phyloP scores from a whole-genome alignment of 2,113 vertebrate genomes.

The Rhegmatorhina hoffmannsi region DNA sequence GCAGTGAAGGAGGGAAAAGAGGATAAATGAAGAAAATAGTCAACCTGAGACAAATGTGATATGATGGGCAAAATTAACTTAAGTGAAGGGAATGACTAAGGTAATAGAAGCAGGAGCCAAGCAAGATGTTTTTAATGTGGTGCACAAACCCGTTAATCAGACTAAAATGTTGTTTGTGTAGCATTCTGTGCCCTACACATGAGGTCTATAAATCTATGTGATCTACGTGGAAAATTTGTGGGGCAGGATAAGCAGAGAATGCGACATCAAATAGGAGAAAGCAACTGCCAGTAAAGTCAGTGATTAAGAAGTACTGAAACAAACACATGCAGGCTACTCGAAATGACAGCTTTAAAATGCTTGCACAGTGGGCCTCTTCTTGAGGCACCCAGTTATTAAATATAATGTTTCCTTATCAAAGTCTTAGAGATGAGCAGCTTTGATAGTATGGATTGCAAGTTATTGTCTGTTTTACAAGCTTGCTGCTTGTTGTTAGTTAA shows the following conservation, averaged over 20 bases:
- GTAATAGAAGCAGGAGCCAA: slow-evolving; percentile 1
- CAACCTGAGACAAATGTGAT: not conserved
- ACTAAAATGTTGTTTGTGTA: slow-evolving; percentile 8
- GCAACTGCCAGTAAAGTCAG: not conserved
- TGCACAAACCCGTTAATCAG: slow-evolving; percentile 45
- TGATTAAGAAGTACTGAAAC: slow-evolving; percentile 8
- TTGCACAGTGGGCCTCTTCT: not conserved
- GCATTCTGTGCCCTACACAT: not conserved
- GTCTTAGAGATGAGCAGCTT: not conserved
- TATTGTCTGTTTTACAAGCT: not conserved
- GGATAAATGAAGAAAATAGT: slow-evolving; percentile 30
- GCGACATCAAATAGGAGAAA: not conserved
- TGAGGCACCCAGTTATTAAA: not conserved
- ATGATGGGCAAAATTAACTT: slow-evolving; percentile 34
- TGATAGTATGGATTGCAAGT: not conserved
- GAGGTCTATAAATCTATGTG: slow-evolving; percentile 1
- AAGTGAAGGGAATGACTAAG: not conserved
- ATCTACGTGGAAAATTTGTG: slow-evolving; percentile 8
- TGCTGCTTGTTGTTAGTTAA: not conserved
- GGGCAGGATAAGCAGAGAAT: not conserved
- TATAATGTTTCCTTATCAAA: not conserved
- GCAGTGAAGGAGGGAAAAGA: not conserved
- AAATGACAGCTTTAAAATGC: not conserved
- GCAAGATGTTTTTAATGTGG: slow-evolving; percentile 26
- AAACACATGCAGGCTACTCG: not conserved